Evolutionary conservation across 2,797 vertebrate genomes (phyloP), one percentile per base, ranked within the genome.

Genomic region (Hipposideros larvatus): DNA sequence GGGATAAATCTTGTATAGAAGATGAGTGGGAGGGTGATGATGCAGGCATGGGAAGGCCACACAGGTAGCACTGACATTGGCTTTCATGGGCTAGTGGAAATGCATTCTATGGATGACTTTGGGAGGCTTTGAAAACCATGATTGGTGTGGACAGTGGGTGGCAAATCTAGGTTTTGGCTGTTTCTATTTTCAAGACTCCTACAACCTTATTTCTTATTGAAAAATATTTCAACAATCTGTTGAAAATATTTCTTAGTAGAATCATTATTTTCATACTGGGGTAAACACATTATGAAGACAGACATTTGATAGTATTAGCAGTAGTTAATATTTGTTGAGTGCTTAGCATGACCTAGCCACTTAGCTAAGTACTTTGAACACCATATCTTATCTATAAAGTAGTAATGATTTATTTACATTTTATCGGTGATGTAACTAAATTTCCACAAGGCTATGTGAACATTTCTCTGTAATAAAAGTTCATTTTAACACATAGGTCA

Each of bases 221-320:
- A 82, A 37, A 87, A 21, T n/a, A 83, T 51, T 77, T 92, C 59
- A 90, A 37, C 16, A 26, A 75, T 74, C 21, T 88, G 14, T 66
- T n/a, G 26, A 96, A 86, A 82, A 70, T 80, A 66, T 73, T 79
- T 80, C 41, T 86, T 66, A 74, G 41, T 19, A 57, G 37, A 84
- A 90, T 94, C 16, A 70, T 79, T 79, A 9, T 66, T 90, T 68
- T 79, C n/a, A 91, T 96, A 18, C 37, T 87, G 3, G 34, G 1
- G 3, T 83, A 78, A 86, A 21, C 15, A 57, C 4, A 68, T n/a
- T 2, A 53, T 21, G 18, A 90, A 71, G 18, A 82, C 22, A 84
- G 2, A 79, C 4, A 41, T 86, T 74, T 79, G 77, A 63, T 66
- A 92, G 9, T 63, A 43, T 61, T 71, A 59, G 41, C 75, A 53